Conservation (phyloP, 37 sponge, comb jelly and placozoan species). For the Halichondria panicea region DNA sequence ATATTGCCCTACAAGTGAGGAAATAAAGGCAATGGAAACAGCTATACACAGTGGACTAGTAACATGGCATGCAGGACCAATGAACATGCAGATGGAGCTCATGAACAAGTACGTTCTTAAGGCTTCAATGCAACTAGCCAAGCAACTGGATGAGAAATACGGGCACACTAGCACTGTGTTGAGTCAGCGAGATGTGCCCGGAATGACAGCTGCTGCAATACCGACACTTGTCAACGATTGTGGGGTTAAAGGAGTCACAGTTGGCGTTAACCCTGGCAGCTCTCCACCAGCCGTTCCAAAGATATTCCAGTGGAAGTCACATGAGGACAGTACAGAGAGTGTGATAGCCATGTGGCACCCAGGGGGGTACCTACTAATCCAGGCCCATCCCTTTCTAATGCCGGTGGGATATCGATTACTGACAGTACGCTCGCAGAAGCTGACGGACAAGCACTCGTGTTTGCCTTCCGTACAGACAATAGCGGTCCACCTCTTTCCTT, state of each 20-base stretch:
- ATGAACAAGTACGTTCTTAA: slow-evolving; percentile 38
- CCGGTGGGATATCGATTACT: slow-evolving; percentile 55
- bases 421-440: slow-evolving; percentile 28
- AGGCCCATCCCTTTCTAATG: slow-evolving; percentile 20
- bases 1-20: slow-evolving; percentile 38
- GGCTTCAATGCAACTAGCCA: background rate
- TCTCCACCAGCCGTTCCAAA: slow-evolving; percentile 72
- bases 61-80: slow-evolving; percentile 65
- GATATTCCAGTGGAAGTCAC: slow-evolving; percentile 51
- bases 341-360: slow-evolving; percentile 72
- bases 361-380: slow-evolving; percentile 74
- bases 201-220: slow-evolving; percentile 34
- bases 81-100: slow-evolving; percentile 73
- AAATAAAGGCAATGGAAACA: slow-evolving; percentile 4
- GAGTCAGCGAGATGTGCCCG: slow-evolving; percentile 70
- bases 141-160: background rate
- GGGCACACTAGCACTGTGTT: slow-evolving; percentile 10
- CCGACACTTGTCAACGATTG: background rate
- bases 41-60: slow-evolving; percentile 34
- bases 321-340: background rate
- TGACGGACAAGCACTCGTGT: slow-evolving; percentile 43
- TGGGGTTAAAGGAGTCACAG: slow-evolving; percentile 39
- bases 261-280: slow-evolving; percentile 73
- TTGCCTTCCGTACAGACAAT: slow-evolving; percentile 79
- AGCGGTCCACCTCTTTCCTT: slow-evolving; percentile 63